A percentile compares a stretch with the other conserved stretches of the same genome.
These are phyloP conservation scores for Lichenostomus cassidix DNA, from an alignment of 2,113 vertebrate genomes.

Conservation along the genomic window DNA sequence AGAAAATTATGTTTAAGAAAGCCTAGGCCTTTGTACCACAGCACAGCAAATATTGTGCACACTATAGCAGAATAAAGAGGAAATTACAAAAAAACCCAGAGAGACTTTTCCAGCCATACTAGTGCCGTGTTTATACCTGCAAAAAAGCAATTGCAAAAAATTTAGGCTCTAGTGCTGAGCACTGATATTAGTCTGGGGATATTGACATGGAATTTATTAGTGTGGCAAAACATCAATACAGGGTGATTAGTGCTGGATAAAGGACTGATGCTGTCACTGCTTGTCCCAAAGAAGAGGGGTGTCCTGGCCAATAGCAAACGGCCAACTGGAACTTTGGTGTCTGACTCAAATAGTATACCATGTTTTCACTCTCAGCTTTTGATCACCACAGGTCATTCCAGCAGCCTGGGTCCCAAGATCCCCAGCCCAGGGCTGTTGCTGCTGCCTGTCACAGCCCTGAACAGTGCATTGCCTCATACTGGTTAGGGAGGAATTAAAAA, in stretches of 20 bases:
- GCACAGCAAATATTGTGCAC: background rate
- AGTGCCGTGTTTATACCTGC: background rate
- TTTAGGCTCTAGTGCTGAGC: background rate
- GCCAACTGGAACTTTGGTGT: background rate
- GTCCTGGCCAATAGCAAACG: background rate
- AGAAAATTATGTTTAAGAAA: background rate
- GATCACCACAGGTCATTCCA: background rate
- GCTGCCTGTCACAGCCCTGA: background rate
- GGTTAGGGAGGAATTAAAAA: background rate
- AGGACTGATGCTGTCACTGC: background rate
- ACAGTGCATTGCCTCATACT: background rate
- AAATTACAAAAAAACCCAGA: background rate
- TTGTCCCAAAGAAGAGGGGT: background rate
- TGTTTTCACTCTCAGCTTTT: background rate
- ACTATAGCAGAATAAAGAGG: background rate
- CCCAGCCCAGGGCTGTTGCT: background rate
- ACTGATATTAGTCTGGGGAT: background rate
- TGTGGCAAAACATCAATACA: background rate
- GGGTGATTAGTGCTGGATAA: background rate
- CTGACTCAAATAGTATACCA: background rate
- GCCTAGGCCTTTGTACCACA: background rate
- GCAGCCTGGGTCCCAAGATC: background rate
- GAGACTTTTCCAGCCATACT: background rate
- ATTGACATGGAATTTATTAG: background rate
- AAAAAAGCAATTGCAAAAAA: background rate